These are phyloP conservation scores for Barnardius zonarius DNA, from an alignment of 2,113 vertebrate genomes.

Conservation along the genomic window DNA sequence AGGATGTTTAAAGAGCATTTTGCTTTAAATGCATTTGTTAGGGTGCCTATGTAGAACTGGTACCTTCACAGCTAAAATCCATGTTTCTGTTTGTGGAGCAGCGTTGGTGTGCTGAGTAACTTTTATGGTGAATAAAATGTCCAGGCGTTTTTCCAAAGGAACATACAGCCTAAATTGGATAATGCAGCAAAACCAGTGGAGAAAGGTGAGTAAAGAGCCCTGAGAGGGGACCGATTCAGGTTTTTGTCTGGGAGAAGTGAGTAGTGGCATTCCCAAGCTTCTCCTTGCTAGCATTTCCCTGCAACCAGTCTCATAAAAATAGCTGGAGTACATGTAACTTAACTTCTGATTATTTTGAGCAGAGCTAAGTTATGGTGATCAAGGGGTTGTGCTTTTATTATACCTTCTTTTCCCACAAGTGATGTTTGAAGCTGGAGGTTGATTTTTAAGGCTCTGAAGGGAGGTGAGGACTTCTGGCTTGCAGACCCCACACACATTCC, in stretches of 20 bases:
- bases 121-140: neutral
- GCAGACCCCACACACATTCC: neutral
- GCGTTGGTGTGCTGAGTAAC: too few species aligned
- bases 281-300: neutral
- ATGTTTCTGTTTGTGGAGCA: neutral
- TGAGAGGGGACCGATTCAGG: neutral
- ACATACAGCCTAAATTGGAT: neutral
- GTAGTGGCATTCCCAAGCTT: neutral
- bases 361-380: neutral
- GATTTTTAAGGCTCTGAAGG: neutral
- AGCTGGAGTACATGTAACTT: neutral
- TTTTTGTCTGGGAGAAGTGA: neutral
- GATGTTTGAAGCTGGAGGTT: neutral
- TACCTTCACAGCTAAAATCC: neutral
- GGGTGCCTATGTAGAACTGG: neutral
- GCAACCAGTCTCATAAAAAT: too few species aligned
- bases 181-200: neutral
- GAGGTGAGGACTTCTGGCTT: neutral
- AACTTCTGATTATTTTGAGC: neutral
- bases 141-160: neutral
- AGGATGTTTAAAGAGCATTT: neutral
- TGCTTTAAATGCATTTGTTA: neutral
- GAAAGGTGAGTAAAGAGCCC: neutral
- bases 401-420: neutral
- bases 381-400: neutral